Evolutionary conservation across 2,113 vertebrate genomes (phyloP), one percentile per base, ranked within the genome.

Genomic region (Myotis lucifugus): DNA sequence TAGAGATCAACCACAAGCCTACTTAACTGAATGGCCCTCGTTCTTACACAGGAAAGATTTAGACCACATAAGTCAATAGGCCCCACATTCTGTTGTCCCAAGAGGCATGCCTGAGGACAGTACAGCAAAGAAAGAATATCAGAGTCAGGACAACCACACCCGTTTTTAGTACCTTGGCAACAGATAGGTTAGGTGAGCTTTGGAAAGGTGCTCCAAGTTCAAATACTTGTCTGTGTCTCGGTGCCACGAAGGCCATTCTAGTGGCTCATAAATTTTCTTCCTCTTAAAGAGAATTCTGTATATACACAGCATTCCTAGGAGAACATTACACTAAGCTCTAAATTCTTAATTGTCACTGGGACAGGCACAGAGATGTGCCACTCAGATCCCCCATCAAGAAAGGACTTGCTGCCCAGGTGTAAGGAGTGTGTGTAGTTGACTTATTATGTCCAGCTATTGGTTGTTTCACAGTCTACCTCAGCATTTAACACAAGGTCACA

Each of bases 141-240:
- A 48, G 6, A 83, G 40, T 40, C 0, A 5, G 14, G 2, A 56
- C 13, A 56, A 2, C 14, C 4, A 82, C 12, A 29, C 4, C 11
- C 37, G 48, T 27, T n/a, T 76, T 89, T 88, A 82, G 27, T 85
- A 40, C 10, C 13, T 61, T 69, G 14, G 34, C 14, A 70, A 76
- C 13, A 88, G 17, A 50, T 14, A 25, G 25, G 7, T 29, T 18
- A 50, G 5, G 14, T 34, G 17, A 54, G 29, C 10, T 85, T 74
- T 66, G 10, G 13, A 91, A 95, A n/a, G 48, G 5, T 52, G 1
- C 52, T 93, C 67, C 50, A 42, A 61, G 69, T 50, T 79, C 8
- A 46, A 37, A 34, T 14, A 61, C n/a, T 73, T 32, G 4, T 34
- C 29, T n/a, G 27, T 52, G 12, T 54, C 40, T 73, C 52, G 2